These are phyloP conservation scores for Tromatobia lineatoria DNA, from an alignment of 2,888 invertebrate species.

Conservation along the genomic window DNA sequence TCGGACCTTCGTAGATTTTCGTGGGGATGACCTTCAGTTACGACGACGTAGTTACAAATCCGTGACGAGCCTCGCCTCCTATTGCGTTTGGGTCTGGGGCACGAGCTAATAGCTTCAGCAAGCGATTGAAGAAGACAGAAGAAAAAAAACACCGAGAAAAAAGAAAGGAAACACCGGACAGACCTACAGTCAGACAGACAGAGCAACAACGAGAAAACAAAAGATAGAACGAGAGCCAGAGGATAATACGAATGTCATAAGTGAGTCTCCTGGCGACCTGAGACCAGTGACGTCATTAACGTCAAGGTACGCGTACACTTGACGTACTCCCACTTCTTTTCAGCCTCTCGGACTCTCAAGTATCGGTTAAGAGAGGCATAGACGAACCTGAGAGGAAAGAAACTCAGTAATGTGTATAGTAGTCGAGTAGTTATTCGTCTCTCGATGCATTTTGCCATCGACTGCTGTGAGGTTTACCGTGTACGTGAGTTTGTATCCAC, in stretches of 20 bases:
- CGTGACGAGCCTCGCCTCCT: conserved; percentile 50
- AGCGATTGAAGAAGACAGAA: conserved; percentile 20
- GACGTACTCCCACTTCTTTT: conserved; percentile 50
- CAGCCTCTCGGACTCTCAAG: conserved; percentile 45
- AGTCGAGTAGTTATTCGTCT: conserved; percentile 46
- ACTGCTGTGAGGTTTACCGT: conserved; percentile 5
- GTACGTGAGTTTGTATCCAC: not conserved
- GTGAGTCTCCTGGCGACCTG: conserved; percentile 43
- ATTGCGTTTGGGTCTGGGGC: conserved; percentile 27
- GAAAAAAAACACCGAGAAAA: conserved; percentile 15
- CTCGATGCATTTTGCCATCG: conserved; percentile 22
- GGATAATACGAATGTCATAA: conserved; percentile 59
- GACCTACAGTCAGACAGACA: not conserved
- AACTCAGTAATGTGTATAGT: conserved; percentile 45
- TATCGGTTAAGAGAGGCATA: conserved; percentile 29
- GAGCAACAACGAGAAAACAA: conserved; percentile 16
- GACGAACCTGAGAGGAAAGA: conserved; percentile 37
- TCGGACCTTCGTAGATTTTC: conserved; percentile 50
- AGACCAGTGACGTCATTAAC: conserved; percentile 60
- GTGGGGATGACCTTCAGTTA: conserved; percentile 45
- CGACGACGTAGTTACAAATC: conserved; percentile 34
- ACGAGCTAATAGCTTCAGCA: conserved; percentile 43
- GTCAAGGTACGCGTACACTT: conserved; percentile 53
- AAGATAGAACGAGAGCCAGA: conserved; percentile 27
- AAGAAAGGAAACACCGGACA: not conserved